Percentiles rank a stretch among this genome's conserved stretches.
Evolutionary conservation across 2,113 vertebrate genomes (phyloP).

Genomic region (Corydoras maculifer): DNA sequence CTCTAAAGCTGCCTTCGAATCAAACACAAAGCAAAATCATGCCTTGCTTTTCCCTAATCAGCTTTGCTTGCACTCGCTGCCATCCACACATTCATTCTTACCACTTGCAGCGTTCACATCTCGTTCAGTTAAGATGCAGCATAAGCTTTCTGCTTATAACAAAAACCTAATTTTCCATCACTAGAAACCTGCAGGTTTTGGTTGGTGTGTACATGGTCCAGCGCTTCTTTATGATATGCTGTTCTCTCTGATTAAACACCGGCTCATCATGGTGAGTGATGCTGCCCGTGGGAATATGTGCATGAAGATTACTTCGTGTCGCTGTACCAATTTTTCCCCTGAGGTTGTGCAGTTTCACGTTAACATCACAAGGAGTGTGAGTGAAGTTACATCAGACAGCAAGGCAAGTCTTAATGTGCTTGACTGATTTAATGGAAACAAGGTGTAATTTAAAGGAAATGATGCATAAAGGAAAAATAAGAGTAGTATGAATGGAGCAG

Average conservation of each 20-base stretch:
- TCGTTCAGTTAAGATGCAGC: too few relatives aligned
- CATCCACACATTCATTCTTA: too few relatives aligned
- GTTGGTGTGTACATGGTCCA: not conserved
- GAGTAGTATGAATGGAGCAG: not conserved
- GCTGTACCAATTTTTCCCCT: conserved; percentile 3
- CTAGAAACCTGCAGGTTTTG: not conserved
- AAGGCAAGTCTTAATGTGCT: not conserved
- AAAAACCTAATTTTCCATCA: too few relatives aligned
- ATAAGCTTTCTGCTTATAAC: too few relatives aligned
- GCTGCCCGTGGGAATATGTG: conserved; percentile 29
- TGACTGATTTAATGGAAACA: not conserved
- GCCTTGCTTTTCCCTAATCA: too few relatives aligned
- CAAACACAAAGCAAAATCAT: too few relatives aligned
- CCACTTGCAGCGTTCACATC: too few relatives aligned
- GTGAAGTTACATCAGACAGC: not conserved
- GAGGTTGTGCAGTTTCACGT: conserved; percentile 38
- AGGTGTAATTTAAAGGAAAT: not conserved
- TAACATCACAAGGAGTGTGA: not conserved
- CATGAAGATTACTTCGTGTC: conserved; percentile 24
- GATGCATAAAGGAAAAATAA: not conserved
- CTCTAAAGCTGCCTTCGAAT: too few relatives aligned
- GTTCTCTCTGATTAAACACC: conserved; percentile 37
- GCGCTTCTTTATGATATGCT: conserved; percentile 9
- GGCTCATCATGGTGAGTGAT: conserved; percentile 39
- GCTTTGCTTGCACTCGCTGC: too few relatives aligned